Evolutionary conservation across 92 coral and sea anemone genomes (phyloP), one percentile per base, ranked within the genome.

Genomic region (Epizoanthus stellaris): DNA sequence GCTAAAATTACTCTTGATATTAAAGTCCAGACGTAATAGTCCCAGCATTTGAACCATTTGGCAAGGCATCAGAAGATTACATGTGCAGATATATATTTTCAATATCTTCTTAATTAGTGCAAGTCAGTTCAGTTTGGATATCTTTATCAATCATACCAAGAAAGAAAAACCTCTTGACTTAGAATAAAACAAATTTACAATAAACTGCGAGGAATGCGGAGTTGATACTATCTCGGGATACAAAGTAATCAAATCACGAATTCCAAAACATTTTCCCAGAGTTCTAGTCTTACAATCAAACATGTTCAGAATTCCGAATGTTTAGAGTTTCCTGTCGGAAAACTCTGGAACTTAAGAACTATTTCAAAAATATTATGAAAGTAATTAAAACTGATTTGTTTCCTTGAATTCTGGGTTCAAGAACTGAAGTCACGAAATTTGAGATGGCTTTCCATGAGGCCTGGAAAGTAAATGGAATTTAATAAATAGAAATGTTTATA

Each of bases 211-310:
- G 73, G 73, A 68, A 68, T 68, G 73, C 11, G 16, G 8, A 25
- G 73, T 43, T 34, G 45, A 6, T 30, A 5, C 43, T 20, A 43
- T 68, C n/a, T 68, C 73, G 17, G n/a, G 20, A 34, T 68, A 68
- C 73, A 14, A 68, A 68, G 42, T 39, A 36, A 68, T 68, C 73
- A 68, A 68, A 68, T 68, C 23, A 13, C n/a, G 73, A 68, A 68
- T 68, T 68, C 73, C 73, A 14, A 39, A 68, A 38, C 73, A 68
- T 68, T 68, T 68, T 68, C 52, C 73, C 73, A 68, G 73, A 68
- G 73, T 38, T 68, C 73, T 68, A 19, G 73, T 68, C 73, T 68
- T 68, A 68, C 73, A 38, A 68, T 38, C 73, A 68, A 68, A 68
- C 73, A 19, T 17, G 45, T 68, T 68, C 21, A 19, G 30, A 40